Evolutionary conservation across 2,113 vertebrate genomes (phyloP), one percentile per base, ranked within the genome.

Genomic region (Merops nubicus): DNA sequence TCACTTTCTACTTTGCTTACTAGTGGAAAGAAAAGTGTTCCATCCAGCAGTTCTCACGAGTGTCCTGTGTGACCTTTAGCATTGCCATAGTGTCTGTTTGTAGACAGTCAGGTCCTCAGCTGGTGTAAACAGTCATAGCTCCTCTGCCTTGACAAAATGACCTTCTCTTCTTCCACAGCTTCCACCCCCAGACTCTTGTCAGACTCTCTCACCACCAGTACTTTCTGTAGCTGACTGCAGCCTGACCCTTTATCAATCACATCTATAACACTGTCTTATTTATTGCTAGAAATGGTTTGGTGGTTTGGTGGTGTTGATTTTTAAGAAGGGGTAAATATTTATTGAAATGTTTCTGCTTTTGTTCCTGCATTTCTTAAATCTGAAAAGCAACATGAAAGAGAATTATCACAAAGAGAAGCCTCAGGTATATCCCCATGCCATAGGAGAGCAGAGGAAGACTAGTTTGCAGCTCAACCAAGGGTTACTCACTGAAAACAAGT

Each of bases 81-180:
- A 84, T 20, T 4, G 1, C 38, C 26, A 54, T 12, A 2, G 0
- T 14, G 50, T 20, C 65, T 88, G n/a, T 63, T 77, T 84, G 64
- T 26, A 95, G 74, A 29, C 51, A 78, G 36, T 16, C 38, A 93
- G 62, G 78, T 51, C 43, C 43, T 89, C 64, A 84, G n/a, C 15
- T 72, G 51, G 16, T 78, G 43, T 45, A 91, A 77, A 81, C 23
- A 89, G 69, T 76, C 62, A 83, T 33, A 56, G n/a, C 54, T 81
- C 14, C 33, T 18, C 42, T 83, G 63, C n/a, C 36, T 91, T 60
- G 21, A 36, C 15, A 26, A 75, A 86, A 64, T 72, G 64, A 91
- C 88, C 88, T 97, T 94, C 81, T 94, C 69, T 77, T 54, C 29
- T n/a, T 34, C 40, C 77, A 38, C 56, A 84, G n/a, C 73, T 85